Evolutionary conservation across 2,113 vertebrate species (phyloP), one percentile per base, ranked within the genome.

Genomic region (Acrocephalus arundinaceus): DNA sequence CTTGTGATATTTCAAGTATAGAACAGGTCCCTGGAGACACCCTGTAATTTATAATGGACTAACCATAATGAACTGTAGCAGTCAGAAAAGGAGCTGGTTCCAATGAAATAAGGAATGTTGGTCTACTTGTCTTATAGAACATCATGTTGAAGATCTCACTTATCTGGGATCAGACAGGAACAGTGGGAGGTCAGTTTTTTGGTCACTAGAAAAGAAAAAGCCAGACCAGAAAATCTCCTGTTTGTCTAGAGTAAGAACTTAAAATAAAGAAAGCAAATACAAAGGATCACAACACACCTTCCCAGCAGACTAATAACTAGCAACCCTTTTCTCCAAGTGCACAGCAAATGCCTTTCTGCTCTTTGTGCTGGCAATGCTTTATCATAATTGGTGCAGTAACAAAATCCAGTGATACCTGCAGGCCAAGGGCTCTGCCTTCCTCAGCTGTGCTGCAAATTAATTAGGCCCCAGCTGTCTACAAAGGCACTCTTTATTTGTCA

Each of bases 1-100:
- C 95, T 94, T 94, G 85, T 96, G 91, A 91, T 95, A 96, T 90
- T 94, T 97, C 94, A 96, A 96, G 96, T 93, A 91, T 70, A 94
- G 94, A 89, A 93, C 61, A 94, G 66, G 87, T 94, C 94, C 72
- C 91, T 82, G 62, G 96, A 96, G 97, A 94, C 41, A 82, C 22
- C 70, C 39, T 72, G 71, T 63, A 97, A 97, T 96, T 96, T 96
- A 94, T 96, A 95, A 93, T 78, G 85, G 82, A 54, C 86, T 95
- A 96, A 85, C 75, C 94, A 85, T 76, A 94, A 97, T 86, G 89
- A 92, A 96, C 75, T 35, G 11, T 43, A 89, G 92, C 78, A 90
- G 68, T 57, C 66, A 93, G 94, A 93, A 93, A 92, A 80, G 55
- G 55, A 94, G 51, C 68, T 81, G 76, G 31, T 87, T 92, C 73